Evolutionary conservation across 2,888 invertebrate genomes (phyloP), one percentile per base, ranked within the genome.

Genomic region (Quadriops clusia): DNA sequence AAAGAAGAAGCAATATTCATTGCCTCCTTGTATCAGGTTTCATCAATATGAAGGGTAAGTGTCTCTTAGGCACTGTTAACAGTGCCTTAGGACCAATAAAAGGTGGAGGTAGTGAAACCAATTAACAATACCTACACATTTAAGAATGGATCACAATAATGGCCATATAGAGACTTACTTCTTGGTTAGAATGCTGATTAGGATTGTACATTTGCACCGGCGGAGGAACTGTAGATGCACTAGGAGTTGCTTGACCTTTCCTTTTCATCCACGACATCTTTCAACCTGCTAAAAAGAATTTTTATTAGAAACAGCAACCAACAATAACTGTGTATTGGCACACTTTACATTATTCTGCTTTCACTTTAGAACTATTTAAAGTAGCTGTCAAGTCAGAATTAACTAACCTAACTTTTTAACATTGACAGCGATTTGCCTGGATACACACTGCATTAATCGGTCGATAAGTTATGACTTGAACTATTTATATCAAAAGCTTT

Each of bases 191-290:
- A 56, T 56, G 57, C 49, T 59, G 58, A 50, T 57, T 58, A 11
- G 60, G 58, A 39, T 60, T 59, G 43, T 56, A 61, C 54, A 59
- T 54, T 36, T 51, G 59, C 18, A 58, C 54, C 16, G 50, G 46
- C 9, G 52, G 48, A 23, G 48, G 46, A 30, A 37, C 43, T 26
- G 51, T 41, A n/a, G 53, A 44, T 16, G 54, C 46, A 35, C 45
- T 54, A 14, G 56, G 53, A 23, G 44, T 44, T 9, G 45, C 40
- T 17, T 53, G 52, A 13, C 51, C 52, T 41, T 57, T 47, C 44
- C 53, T 50, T 42, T 60, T 59, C 41, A 58, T 50, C 61, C 61
- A 60, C 39, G 61, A 58, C 60, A 60, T 60, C 7, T 17, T 17
- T 33, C 23, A 36, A 18, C 36, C 33, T 27, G 20, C 29, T 30